These are phyloP conservation scores for Equus quagga DNA, from an alignment of 2,113 vertebrate species.

Conservation along the genomic window DNA sequence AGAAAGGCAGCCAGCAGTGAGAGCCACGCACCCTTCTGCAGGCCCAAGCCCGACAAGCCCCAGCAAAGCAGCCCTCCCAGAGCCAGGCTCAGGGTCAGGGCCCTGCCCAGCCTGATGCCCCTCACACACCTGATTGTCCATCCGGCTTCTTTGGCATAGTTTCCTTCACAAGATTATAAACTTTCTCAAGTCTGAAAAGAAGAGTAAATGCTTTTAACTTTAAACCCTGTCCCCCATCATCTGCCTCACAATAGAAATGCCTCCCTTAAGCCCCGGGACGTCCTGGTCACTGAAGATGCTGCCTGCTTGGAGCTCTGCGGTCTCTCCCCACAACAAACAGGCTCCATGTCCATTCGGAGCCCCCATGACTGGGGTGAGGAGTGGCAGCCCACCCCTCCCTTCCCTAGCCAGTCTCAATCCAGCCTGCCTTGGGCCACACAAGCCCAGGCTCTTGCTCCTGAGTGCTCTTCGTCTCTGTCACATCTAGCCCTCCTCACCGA, in stretches of 20 bases:
- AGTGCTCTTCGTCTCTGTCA: neutral
- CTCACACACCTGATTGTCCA: constrained; percentile 89
- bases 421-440: neutral
- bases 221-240: neutral
- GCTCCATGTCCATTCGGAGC: rapidly evolving
- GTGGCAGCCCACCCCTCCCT: too few species aligned
- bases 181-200: constrained; percentile 95
- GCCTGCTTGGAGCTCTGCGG: rapidly evolving
- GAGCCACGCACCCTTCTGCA: neutral
- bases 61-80: neutral
- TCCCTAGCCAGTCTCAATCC: neutral
- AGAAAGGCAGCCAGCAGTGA: neutral
- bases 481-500: neutral
- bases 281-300: neutral
- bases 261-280: neutral
- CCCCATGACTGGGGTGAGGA: too few species aligned
- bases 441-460: neutral
- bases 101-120: neutral
- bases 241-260: neutral
- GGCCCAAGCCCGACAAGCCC: neutral
- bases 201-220: neutral
- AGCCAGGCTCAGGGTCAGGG: neutral
- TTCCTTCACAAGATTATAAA: constrained; percentile 96
- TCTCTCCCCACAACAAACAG: too few species aligned
- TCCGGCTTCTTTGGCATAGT: constrained; percentile 93